phyloP scores from a whole-genome alignment of 2,888 invertebrate genomes.

The Ceratothoa steindachneri region DNA sequence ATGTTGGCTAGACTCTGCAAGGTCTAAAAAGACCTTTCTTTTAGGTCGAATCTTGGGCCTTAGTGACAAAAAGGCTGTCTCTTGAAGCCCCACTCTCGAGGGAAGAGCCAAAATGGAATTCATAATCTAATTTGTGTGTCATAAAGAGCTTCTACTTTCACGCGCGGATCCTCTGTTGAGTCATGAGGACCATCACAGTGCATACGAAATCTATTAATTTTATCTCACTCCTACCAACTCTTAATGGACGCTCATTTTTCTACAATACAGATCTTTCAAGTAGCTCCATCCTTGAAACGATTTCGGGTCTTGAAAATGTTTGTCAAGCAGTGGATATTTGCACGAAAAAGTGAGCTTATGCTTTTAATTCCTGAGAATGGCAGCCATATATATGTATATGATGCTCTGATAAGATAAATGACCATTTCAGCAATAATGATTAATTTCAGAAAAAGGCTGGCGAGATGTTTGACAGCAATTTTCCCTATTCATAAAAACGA shows the following conservation, averaged over 20 bases:
- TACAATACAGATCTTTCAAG: constrained; percentile 1
- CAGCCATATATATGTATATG: no score
- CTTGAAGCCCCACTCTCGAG: constrained; percentile 13
- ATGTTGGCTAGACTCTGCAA: neutral
- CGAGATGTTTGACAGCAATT: no score
- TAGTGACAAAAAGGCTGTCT: constrained; percentile 11
- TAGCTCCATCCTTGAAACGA: neutral
- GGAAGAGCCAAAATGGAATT: constrained; percentile 28
- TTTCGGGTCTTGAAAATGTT: no score
- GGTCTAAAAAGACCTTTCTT: constrained; percentile 6
- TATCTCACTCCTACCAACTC: neutral
- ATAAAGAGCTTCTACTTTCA: constrained; percentile 23
- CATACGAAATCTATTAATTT: constrained; percentile 13
- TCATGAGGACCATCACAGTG: constrained; percentile 17
- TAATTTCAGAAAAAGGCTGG: no score
- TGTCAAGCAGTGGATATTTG: no score
- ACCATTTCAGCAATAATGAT: no score
- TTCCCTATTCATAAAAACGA: no score
- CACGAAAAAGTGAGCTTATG: no score
- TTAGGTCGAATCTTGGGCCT: neutral
- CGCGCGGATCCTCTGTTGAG: constrained; percentile 17
- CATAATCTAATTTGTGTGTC: constrained; percentile 28
- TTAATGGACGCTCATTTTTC: constrained; percentile 9
- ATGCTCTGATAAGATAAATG: no score
- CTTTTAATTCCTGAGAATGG: no score